Evolutionary conservation across 1,140 invertebrate genomes (phyloP).

Genomic region (Trialeurodes vaporariorum): DNA sequence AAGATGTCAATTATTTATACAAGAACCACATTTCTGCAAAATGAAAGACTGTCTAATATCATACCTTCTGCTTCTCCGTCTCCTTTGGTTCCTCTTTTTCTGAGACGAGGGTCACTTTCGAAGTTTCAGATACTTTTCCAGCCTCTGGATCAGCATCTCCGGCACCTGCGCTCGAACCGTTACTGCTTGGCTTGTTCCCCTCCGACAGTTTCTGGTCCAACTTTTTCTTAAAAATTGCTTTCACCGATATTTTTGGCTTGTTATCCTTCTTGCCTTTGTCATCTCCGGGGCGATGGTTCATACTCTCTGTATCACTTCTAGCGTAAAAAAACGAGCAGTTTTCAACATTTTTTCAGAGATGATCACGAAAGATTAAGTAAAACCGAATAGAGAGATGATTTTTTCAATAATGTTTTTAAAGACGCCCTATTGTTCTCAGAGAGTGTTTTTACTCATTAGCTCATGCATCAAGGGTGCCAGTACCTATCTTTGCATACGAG

Average conservation of each 20-base stretch:
- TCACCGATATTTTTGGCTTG: neutral
- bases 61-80: neutral
- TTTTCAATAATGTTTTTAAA: no score
- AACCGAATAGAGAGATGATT: no score
- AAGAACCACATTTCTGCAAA: no score
- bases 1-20: no score
- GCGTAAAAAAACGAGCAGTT: neutral
- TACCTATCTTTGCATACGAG: no score
- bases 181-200: neutral
- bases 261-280: neutral
- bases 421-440: no score
- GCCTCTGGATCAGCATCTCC: neutral
- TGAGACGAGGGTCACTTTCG: neutral
- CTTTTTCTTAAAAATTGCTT: neutral
- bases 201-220: neutral
- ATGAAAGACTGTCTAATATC: neutral
- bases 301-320: neutral
- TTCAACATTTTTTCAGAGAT: no score
- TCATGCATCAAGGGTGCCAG: no score
- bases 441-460: no score
- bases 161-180: neutral
- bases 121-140: neutral
- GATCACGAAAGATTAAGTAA: no score
- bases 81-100: neutral
- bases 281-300: neutral